Evolutionary conservation across 2,113 vertebrate species (phyloP), one percentile per base, ranked within the genome.

Genomic region (Oriolus oriolus): DNA sequence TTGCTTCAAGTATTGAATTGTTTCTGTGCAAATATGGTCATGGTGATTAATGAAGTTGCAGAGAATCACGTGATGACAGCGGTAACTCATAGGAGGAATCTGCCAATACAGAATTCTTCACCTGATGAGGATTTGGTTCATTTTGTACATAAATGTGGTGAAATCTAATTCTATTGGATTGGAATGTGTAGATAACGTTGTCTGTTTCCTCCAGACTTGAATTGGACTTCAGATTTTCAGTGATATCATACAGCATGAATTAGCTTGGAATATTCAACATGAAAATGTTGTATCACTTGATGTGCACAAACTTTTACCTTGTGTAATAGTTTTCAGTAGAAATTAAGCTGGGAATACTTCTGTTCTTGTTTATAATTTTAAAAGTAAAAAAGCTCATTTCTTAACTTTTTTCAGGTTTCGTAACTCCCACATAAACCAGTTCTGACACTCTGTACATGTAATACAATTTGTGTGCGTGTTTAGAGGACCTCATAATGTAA

Each of bases 11-110:
- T 95, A 69, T 86, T 63, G 45, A 76, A 63, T 37, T 93, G 64
- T 94, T 74, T 66, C 54, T 89, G 30, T 75, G 50, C 81, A 74
- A 69, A 61, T 64, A 61, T 87, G 74, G 86, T 90, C 80, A 16
- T 84, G 60, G 45, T 35, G 71, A 95, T 96, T 95, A 96, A 97
- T 97, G 95, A 97, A 96, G 94, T 96, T 83, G 14, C 66, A 77
- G 56, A 54, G 47, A 88, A 90, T 89, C 71, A 74, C 10, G 54
- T 96, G 53, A 41, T 88, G 83, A 95, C 81, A 89, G 63, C 68
- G 50, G 52, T 84, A 81, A 85, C 68, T 95, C 74, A 41, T 89
- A 15, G 77, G 70, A 91, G 39, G 68, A 64, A 47, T 59, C 45
- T 60, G 37, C 50, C 70, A 91, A 69, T 50, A 76, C 60, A 91